Conservation (phyloP, 2,797 vertebrate species). For the Enteromius viviparus region DNA sequence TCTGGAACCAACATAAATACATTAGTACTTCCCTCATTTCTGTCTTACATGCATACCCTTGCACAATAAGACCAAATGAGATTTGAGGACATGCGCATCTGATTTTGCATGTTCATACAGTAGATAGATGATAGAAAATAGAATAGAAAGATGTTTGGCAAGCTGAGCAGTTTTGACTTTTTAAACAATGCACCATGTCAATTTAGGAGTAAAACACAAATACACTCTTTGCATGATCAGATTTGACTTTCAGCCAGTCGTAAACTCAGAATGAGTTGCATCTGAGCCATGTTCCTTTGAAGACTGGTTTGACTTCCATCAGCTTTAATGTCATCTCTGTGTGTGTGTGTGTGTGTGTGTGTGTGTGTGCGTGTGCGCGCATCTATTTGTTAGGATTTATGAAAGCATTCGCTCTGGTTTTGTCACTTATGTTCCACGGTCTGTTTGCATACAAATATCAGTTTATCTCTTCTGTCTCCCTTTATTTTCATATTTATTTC, state of each 20-base stretch:
- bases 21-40: background rate
- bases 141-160: background rate
- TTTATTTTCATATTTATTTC: slow-evolving; percentile 34
- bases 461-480: slow-evolving; percentile 18
- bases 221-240: slow-evolving; percentile 6
- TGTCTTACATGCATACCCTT: background rate
- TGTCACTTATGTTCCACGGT: slow-evolving; percentile 17
- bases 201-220: slow-evolving; percentile 24
- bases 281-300: slow-evolving; percentile 9
- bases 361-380: background rate
- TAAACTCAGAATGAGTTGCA: slow-evolving; percentile 23
- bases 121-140: background rate
- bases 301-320: slow-evolving; percentile 41
- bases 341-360: background rate
- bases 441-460: slow-evolving; percentile 43
- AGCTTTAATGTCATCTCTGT: slow-evolving; percentile 37
- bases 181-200: slow-evolving; percentile 12
- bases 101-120: background rate
- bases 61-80: background rate
- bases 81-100: background rate
- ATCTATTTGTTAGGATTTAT: slow-evolving; percentile 41
- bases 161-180: slow-evolving; percentile 4
- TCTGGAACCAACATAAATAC: background rate
- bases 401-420: slow-evolving; percentile 26
- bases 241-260: slow-evolving; percentile 19